Evolutionary conservation across 2,888 invertebrate species (phyloP), one percentile per base, ranked within the genome.

Genomic region (Apoda limacodes): DNA sequence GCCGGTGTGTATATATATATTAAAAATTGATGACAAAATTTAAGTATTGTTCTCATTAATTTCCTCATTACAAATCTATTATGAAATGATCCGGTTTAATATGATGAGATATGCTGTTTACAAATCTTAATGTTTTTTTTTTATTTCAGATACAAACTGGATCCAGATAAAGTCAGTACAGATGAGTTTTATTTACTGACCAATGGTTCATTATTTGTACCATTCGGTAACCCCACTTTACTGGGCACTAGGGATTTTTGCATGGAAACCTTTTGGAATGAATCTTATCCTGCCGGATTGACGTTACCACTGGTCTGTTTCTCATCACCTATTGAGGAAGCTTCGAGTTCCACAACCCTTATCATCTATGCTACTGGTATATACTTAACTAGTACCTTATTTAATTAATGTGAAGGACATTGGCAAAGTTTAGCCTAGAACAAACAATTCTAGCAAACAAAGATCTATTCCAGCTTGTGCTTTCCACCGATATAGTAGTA

Each of bases 201-300:
- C 13, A 86, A 86, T 43, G 87, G 87, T 11, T 83, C 85, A 0
- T 62, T 87, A 24, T 82, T 82, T 42, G 75, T 78, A 9, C 85
- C 84, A 0, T 69, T 60, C 43, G 67, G 66, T 24, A 46, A 60
- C 13, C 78, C 80, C 1, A 54, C 55, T n/a, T 57, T 84, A 46
- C 55, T 85, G 21, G 64, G 65, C 6, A 80, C 81, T 1, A 69
- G 69, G 30, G 81, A 84, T 41, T 87, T 82, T 51, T 87, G 86
- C 48, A 83, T 86, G 82, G 86, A 87, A 49, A 62, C 82, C 1
- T 81, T 84, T 42, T 81, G 65, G 55, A 75, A 65, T 32, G 66
- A 68, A 35, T 53, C 71, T 1, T 60, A 60, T 27, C 78, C 78
- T 21, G 74, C 74, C 7, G 71, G 69, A 5, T 43, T 76, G 10